Evolutionary conservation across 2,888 invertebrate species (phyloP).

Genomic region (Anticlea derivata): DNA sequence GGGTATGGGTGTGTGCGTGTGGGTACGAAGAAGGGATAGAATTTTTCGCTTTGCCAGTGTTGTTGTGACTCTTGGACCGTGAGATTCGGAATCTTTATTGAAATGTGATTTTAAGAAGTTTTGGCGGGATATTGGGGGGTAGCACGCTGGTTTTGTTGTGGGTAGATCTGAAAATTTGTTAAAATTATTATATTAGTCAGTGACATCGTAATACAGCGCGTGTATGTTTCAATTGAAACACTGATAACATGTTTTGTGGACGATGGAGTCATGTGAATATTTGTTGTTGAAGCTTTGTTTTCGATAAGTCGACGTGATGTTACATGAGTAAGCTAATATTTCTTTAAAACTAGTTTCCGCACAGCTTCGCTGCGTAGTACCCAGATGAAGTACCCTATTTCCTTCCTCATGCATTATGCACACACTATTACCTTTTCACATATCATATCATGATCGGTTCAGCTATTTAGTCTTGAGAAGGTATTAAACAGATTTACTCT

Average conservation of each 20-base stretch:
- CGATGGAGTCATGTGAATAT: conserved; percentile 56
- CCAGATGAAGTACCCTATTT: too few species aligned
- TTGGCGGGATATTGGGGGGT: conserved; percentile 67
- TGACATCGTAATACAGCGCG: neutral
- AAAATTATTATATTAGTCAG: neutral
- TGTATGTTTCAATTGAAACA: conserved; percentile 21
- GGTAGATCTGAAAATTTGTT: conserved; percentile 6
- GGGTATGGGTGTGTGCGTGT: conserved; percentile 50
- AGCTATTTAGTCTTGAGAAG: too few species aligned
- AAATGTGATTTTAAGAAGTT: conserved; percentile 55
- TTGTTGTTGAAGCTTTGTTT: conserved; percentile 42
- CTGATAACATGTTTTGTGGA: conserved; percentile 46
- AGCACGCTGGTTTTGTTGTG: conserved; percentile 11
- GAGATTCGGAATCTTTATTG: conserved; percentile 49
- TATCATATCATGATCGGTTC: too few species aligned
- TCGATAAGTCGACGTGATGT: conserved; percentile 70
- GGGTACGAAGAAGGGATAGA: conserved; percentile 54
- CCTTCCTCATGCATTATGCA: too few species aligned
- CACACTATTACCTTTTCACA: too few species aligned
- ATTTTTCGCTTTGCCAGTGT: conserved; percentile 55
- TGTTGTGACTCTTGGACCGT: conserved; percentile 54
- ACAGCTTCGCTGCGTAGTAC: too few species aligned
- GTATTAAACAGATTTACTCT: too few species aligned
- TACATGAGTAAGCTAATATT: conserved; percentile 63
- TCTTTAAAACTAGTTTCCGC: too few species aligned